phyloP scores from a whole-genome alignment of 2,113 vertebrate genomes.

The Passer domesticus region DNA sequence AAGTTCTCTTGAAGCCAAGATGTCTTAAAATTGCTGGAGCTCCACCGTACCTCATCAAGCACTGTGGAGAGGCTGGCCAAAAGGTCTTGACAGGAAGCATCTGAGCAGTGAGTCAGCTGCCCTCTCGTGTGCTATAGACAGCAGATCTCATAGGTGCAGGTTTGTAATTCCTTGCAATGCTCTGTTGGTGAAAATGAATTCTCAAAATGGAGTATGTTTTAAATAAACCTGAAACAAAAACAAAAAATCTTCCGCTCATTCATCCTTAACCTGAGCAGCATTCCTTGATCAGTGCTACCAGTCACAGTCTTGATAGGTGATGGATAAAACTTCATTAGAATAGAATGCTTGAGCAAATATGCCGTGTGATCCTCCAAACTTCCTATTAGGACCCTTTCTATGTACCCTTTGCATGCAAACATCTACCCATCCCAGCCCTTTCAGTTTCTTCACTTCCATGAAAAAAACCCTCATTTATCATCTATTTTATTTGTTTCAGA shows the following conservation, averaged over 20 bases:
- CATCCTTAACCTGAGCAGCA: background rate
- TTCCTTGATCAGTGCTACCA: background rate
- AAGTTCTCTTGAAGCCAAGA: background rate
- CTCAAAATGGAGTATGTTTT: background rate
- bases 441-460: background rate
- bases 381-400: background rate
- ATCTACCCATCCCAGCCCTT: background rate
- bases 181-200: background rate
- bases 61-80: background rate
- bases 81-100: background rate
- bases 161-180: background rate
- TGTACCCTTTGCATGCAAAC: background rate
- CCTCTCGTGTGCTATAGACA: accelerated
- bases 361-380: background rate
- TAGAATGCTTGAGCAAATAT: background rate
- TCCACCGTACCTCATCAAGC: background rate
- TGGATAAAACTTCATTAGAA: background rate
- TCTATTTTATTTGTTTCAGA: background rate
- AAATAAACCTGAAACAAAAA: background rate
- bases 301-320: background rate
- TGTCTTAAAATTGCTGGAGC: background rate
- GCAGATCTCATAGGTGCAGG: background rate
- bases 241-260: accelerated
- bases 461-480: background rate
- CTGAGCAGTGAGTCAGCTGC: background rate